Conservation (phyloP, 2,113 vertebrate genomes). For the Lucifuga dentata region DNA sequence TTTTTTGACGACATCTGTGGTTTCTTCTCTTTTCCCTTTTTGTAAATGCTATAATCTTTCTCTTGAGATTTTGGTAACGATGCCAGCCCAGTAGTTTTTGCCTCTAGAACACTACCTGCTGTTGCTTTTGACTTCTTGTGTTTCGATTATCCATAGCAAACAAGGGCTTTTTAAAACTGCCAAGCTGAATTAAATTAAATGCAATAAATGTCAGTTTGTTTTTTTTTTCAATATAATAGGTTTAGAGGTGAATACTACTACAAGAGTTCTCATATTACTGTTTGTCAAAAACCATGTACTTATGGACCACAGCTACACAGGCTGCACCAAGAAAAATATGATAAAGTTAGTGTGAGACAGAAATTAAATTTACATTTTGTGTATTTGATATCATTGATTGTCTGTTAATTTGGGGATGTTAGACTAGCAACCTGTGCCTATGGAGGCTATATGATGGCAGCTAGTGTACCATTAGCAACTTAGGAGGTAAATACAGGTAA, state of each 20-base stretch:
- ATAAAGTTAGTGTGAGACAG: too few relatives aligned
- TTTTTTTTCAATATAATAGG: conserved; percentile 1
- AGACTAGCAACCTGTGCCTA: too few relatives aligned
- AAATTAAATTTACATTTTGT: too few relatives aligned
- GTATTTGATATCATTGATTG: too few relatives aligned
- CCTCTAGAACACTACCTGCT: conserved; percentile 37
- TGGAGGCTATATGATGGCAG: too few relatives aligned
- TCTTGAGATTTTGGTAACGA: conserved; percentile 60
- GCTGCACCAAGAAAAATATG: too few relatives aligned
- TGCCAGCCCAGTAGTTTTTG: conserved; percentile 51
- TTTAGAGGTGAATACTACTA: background rate
- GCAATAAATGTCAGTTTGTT: conserved; percentile 20
- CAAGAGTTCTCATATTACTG: background rate
- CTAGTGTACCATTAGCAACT: too few relatives aligned
- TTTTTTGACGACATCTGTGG: conserved; percentile 70
- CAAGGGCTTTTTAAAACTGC: conserved; percentile 7
- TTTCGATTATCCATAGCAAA: conserved; percentile 53
- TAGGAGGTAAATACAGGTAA: too few relatives aligned
- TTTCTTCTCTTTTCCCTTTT: conserved; percentile 71
- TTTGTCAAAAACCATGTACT: too few relatives aligned
- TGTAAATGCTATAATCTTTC: conserved; percentile 64
- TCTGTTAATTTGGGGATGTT: too few relatives aligned
- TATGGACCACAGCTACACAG: too few relatives aligned
- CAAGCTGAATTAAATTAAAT: conserved; percentile 46
- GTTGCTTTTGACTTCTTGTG: conserved; percentile 52